Evolutionary conservation across 2,888 invertebrate genomes (phyloP), one percentile per base, ranked within the genome.

Genomic region (Nomada flava): DNA sequence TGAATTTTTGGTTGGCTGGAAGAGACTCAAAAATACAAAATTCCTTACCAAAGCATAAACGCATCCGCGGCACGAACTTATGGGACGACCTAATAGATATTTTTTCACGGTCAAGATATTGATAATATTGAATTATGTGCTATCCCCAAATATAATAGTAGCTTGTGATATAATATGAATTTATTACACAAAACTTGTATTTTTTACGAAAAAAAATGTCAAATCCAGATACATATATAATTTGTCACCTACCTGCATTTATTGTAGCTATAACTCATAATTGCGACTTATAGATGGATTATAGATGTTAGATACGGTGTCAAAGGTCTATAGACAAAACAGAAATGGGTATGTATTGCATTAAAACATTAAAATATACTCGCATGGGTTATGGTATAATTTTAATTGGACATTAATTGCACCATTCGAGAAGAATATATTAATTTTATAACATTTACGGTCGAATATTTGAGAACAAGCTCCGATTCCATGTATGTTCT

Each of bases 211-310:
- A 15, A 20, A 60, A 23, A 20, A 50, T 26, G 2, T 5, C 42
- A 20, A 59, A 44, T 29, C n/a, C 5, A 60, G 29, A 9, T 42
- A 15, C 11, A 57, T 57, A 50, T 62, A 74, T 65, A n/a, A n/a
- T 65, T 29, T 57, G 67, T 83, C 84, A 91, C 91, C 68, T 91
- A 91, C 91, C 91, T 92, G 91, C 90, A 91, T 89, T 92, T 91
- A 88, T 91, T 91, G 85, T 91, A 91, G 83, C 90, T 91, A 84
- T 92, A 91, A 89, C 91, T 92, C 91, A 91, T 91, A 87, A 84
- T 91, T 89, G 88, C 69, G 74, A 80, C 76, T 79, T 89, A 86
- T 78, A 68, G 89, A 63, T 88, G 88, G 84, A 36, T 81, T 72
- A 78, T 70, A 83, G 82, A 76, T 83, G 85, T 84, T 82, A 84